Evolutionary conservation across 2,888 invertebrate species (phyloP), one percentile per base, ranked within the genome.

Genomic region (Caenorhabditis becei): DNA sequence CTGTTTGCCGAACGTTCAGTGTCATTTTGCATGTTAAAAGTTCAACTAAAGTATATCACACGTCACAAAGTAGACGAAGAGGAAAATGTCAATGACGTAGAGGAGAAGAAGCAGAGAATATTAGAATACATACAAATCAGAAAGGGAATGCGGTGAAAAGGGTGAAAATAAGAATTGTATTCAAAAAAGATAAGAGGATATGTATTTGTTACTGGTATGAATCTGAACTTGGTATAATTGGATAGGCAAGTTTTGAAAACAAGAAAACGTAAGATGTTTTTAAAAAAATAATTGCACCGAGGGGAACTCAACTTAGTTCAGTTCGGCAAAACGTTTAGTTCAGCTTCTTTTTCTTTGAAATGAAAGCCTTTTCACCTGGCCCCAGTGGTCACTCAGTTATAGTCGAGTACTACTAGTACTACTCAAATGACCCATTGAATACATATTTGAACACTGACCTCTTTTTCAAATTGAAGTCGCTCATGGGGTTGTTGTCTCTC

Each of bases 401-500:
- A 37, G 44, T 32, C 24, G 26, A 61, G 53, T 61, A 54, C 59
- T 70, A 75, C 58, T 61, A 69, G 14, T 56, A 41, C 35, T 71
- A 5, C 11, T 61, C 53, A 32, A 41, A 47, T 66, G 35, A 7
- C 23, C 51, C 32, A 28, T 20, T 41, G 35, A 49, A 32, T 51
- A 53, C 51, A 11, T 10, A 24, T 44, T 56, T 14, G 20, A 59
- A 66, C 56, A 75, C 75, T 62, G 20, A 83, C 82, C 82, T 80
- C 69, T 62, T 83, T 10, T 20, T 67, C 53, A 83, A 59, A 69
- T 83, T 83, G 62, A 49, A 58, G 35, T 83, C 72, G 54, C 82
- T 83, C 82, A 83, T 83, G 18, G 82, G 82, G 53, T 83, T 83
- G 69, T 83, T 83, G 72, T 83, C 77, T 53, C 65, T 44, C 20